Evolutionary conservation across 2,797 vertebrate genomes (phyloP).

Genomic region (Chiloscyllium punctatum): DNA sequence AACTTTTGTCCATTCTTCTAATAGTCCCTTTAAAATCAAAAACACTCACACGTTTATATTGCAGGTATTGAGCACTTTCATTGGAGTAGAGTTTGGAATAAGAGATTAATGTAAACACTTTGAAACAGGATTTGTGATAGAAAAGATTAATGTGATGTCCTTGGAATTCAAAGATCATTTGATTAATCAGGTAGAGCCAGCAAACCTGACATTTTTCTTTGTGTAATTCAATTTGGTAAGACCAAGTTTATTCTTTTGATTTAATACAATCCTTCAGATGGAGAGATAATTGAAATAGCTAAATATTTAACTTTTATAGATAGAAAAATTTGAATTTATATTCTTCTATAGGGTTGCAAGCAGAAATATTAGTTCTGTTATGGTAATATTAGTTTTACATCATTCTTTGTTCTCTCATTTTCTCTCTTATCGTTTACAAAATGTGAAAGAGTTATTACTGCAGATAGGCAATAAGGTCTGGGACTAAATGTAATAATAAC

Average conservation of each 20-base stretch:
- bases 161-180: neutral
- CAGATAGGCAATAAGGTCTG: neutral
- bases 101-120: neutral
- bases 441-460: neutral
- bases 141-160: neutral
- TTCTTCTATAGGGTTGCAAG: neutral
- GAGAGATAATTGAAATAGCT: neutral
- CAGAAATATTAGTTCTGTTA: neutral
- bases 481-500: neutral
- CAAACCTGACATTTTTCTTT: neutral
- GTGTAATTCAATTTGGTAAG: neutral
- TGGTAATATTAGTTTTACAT: neutral
- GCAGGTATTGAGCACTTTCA: neutral
- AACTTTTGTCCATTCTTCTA: neutral
- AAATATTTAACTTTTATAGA: conserved; percentile 14
- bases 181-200: too few relatives aligned
- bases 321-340: neutral
- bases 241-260: neutral
- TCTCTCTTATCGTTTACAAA: neutral
- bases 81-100: neutral
- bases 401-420: neutral
- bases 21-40: neutral
- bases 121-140: neutral
- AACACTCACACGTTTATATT: neutral
- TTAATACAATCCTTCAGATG: neutral